Percentiles rank a stretch among this genome's conserved stretches.
phyloP scores from a whole-genome alignment of 2,113 vertebrate genomes.

The human region DNA sequence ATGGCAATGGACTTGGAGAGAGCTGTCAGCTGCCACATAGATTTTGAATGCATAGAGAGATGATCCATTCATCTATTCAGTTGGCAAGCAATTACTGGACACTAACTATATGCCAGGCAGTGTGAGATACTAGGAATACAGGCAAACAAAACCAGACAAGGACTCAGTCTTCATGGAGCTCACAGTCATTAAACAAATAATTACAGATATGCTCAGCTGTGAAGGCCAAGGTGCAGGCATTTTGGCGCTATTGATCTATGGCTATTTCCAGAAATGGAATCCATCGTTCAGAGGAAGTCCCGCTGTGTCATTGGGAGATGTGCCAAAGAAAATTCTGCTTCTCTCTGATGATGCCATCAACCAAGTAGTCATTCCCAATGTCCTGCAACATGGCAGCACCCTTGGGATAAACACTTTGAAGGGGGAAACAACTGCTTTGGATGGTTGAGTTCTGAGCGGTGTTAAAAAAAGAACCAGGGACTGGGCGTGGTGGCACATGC shows the following conservation, averaged over 20 bases:
- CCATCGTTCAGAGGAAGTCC: fast-evolving
- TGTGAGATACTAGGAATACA: fast-evolving
- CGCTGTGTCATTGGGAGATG: fast-evolving
- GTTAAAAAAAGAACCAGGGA: neutral
- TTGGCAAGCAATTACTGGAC: neutral
- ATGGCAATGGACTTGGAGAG: fast-evolving
- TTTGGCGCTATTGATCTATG: fast-evolving
- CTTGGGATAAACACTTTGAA: neutral
- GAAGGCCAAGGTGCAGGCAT: fast-evolving
- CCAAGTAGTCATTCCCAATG: fast-evolving
- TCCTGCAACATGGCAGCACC: neutral
- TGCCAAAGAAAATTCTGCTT: fast-evolving
- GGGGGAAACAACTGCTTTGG: neutral
- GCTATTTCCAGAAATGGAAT: neutral
- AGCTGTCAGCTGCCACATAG: neutral
- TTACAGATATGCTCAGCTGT: fast-evolving
- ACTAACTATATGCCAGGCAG: neutral
- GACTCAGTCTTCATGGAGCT: neutral
- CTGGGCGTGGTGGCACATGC: no score
- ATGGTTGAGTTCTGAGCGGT: neutral
- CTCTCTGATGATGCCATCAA: fast-evolving
- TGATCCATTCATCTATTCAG: neutral
- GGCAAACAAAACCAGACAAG: neutral
- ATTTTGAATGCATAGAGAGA: fast-evolving
- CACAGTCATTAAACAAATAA: neutral